Conservation (phyloP, 2,888 invertebrate genomes). For the Cetonia aurata region DNA sequence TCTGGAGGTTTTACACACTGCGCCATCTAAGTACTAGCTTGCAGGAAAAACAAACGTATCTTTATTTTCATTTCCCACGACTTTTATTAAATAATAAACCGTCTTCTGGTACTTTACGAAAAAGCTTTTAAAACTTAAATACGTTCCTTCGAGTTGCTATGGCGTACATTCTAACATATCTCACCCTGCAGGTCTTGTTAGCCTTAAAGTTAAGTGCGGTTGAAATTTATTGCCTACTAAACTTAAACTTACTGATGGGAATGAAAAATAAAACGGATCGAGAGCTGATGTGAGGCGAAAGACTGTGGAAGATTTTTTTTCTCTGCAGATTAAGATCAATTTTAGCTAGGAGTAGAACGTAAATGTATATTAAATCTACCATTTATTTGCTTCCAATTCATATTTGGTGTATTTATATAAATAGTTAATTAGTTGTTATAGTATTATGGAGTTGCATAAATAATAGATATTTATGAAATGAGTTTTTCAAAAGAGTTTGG, state of each 20-base stretch:
- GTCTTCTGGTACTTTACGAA: slow-evolving; percentile 10
- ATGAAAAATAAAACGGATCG: slow-evolving; percentile 6
- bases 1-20: slow-evolving; percentile 1
- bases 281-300: neutral
- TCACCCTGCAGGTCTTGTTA: neutral
- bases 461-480: no score
- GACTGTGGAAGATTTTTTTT: no score
- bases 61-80: slow-evolving; percentile 25
- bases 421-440: no score
- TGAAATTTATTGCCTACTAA: slow-evolving; percentile 6
- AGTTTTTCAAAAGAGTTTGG: no score
- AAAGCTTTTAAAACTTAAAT: slow-evolving; percentile 39
- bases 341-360: no score
- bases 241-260: slow-evolving; percentile 3
- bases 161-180: neutral
- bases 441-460: no score
- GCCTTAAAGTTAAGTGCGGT: slow-evolving; percentile 2
- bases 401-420: no score
- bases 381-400: no score
- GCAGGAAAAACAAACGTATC: slow-evolving; percentile 12
- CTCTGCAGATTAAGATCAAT: no score
- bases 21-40: neutral
- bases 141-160: slow-evolving; percentile 5
- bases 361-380: no score
- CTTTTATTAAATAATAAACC: slow-evolving; percentile 38